phyloP scores from a whole-genome alignment of 2,888 invertebrate species.

The Pheosia gnoma region DNA sequence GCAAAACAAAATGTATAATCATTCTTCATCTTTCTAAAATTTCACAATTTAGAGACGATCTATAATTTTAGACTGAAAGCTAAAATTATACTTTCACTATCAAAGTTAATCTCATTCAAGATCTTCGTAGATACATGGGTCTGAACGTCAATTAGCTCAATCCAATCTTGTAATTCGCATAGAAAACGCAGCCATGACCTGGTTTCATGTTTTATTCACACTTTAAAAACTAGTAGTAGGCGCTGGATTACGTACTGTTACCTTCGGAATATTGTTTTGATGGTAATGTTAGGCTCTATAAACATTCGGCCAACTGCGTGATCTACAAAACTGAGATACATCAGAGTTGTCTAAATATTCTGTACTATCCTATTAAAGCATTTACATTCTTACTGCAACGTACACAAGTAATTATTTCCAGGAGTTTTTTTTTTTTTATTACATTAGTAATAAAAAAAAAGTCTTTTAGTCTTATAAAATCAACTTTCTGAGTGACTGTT shows the following conservation, averaged over 20 bases:
- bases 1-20: constrained; percentile 5
- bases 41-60: constrained; percentile 3
- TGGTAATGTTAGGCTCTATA: constrained; percentile 7
- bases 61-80: constrained; percentile 4
- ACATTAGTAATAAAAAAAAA: no score
- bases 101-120: constrained; percentile 12
- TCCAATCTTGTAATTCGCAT: constrained; percentile 39
- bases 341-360: not conserved
- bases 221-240: constrained; percentile 23
- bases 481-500: no score
- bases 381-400: no score
- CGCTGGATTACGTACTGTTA: constrained; percentile 23
- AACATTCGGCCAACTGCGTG: constrained; percentile 9
- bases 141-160: constrained; percentile 29
- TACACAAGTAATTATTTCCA: no score
- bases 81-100: constrained; percentile 25
- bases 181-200: constrained; percentile 47
- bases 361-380: no score
- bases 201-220: constrained; percentile 41
- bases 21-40: not conserved
- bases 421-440: no score
- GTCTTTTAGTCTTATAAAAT: no score
- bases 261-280: constrained; percentile 17
- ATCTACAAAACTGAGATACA: constrained; percentile 17
- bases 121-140: constrained; percentile 9